phyloP scores from a whole-genome alignment of 92 coral and sea anemone species.

The Galaxea fascicularis region DNA sequence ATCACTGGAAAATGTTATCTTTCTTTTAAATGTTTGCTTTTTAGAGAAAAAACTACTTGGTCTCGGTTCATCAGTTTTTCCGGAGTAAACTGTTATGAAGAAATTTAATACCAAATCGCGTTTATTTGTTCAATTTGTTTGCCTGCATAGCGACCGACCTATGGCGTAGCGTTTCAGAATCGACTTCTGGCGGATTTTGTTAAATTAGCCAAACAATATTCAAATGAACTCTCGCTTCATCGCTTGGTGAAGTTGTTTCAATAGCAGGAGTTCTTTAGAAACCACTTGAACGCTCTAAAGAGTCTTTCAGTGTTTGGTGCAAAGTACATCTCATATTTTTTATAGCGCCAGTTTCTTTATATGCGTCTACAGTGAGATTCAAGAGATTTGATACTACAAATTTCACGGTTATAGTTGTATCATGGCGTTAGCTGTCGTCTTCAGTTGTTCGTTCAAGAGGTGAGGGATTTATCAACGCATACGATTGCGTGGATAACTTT shows the following conservation, averaged over 20 bases:
- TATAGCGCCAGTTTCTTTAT: neutral
- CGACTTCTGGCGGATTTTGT: slow-evolving; percentile 80
- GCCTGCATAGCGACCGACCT: slow-evolving; percentile 67
- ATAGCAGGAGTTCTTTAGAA: neutral
- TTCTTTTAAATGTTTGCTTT: neutral
- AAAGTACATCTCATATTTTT: neutral
- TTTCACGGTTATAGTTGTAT: neutral
- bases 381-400: neutral
- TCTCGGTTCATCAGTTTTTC: slow-evolving; percentile 21
- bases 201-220: slow-evolving; percentile 78
- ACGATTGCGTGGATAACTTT: neutral
- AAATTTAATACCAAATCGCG: slow-evolving; percentile 75
- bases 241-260: slow-evolving; percentile 10
- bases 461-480: neutral
- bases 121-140: slow-evolving; percentile 73
- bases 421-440: neutral
- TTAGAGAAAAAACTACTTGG: neutral
- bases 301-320: neutral
- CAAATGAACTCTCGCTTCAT: slow-evolving; percentile 61
- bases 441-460: neutral
- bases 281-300: slow-evolving; percentile 6
- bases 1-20: neutral
- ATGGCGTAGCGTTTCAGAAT: slow-evolving; percentile 69
- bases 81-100: slow-evolving; percentile 14
- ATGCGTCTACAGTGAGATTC: neutral